Evolutionary conservation across 1,140 invertebrate species (phyloP).

Genomic region (Zaprionus taronus): DNA sequence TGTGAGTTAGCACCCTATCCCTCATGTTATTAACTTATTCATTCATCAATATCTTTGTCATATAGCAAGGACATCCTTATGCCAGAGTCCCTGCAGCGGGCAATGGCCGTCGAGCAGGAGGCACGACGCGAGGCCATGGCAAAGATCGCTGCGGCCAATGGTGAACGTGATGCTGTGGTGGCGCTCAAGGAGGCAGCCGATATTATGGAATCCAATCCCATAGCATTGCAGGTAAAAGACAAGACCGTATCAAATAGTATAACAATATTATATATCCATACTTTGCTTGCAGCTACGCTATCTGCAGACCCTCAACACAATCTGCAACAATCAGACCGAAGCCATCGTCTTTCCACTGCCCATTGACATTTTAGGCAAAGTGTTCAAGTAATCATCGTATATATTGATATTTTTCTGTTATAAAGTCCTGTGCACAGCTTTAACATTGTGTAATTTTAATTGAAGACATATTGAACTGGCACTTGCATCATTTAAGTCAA

Average conservation of each 20-base stretch:
- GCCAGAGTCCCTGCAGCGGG: conserved; percentile 92
- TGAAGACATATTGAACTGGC: background rate
- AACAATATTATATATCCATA: background rate
- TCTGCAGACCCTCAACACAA: conserved; percentile 91
- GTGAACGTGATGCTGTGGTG: conserved; percentile 94
- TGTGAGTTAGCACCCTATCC: conserved; percentile 88
- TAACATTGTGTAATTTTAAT: background rate
- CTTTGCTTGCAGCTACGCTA: conserved; percentile 38
- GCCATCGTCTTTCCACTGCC: conserved; percentile 67
- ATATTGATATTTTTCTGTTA: background rate
- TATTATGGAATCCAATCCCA: conserved; percentile 92
- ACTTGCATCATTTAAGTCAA: conserved; percentile 47
- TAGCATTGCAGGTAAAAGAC: conserved; percentile 87
- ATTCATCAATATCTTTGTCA: background rate
- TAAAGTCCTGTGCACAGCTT: background rate
- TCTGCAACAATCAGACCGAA: conserved; percentile 85
- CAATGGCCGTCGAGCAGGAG: conserved; percentile 95
- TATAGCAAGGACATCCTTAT: conserved; percentile 94
- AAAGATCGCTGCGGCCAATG: conserved; percentile 91
- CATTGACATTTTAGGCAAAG: conserved; percentile 51
- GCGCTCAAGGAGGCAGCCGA: conserved; percentile 96
- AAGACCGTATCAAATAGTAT: too few species aligned
- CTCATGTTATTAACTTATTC: too few species aligned
- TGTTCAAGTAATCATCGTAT: conserved; percentile 51
- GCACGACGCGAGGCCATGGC: conserved; percentile 90